Evolutionary conservation across 2,888 invertebrate species (phyloP).

Genomic region (Onthophagus sagittarius): DNA sequence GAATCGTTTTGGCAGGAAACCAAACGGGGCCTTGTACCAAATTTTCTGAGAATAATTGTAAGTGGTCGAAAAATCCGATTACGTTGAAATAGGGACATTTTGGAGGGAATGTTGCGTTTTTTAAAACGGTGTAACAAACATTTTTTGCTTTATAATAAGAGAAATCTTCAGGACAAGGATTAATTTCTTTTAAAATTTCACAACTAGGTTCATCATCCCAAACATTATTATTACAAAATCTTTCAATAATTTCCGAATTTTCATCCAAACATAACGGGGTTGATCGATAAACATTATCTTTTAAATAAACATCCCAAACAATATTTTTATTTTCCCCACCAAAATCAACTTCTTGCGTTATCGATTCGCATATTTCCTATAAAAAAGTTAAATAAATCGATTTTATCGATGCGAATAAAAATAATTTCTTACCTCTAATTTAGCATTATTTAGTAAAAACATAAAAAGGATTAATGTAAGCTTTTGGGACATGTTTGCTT

Average conservation of each 20-base stretch:
- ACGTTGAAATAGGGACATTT: slow-evolving; percentile 18
- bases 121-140: slow-evolving; percentile 16
- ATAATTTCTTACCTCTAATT: neutral
- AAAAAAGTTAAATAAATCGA: slow-evolving; percentile 12
- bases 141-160: slow-evolving; percentile 7
- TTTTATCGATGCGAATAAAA: neutral
- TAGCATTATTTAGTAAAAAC: neutral
- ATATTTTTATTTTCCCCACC: neutral
- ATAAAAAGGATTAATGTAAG: neutral
- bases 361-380: slow-evolving; percentile 14
- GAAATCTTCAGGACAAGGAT: slow-evolving; percentile 20
- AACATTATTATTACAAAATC: slow-evolving; percentile 12
- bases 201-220: slow-evolving; percentile 18
- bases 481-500: neutral
- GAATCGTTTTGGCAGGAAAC: slow-evolving; percentile 18
- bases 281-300: slow-evolving; percentile 12
- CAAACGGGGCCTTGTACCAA: slow-evolving; percentile 18
- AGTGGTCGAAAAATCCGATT: slow-evolving; percentile 17
- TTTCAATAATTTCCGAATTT: slow-evolving; percentile 16
- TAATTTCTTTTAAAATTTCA: neutral
- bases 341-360: slow-evolving; percentile 12
- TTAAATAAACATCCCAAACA: slow-evolving; percentile 19
- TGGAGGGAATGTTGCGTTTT: slow-evolving; percentile 20
- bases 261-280: slow-evolving; percentile 19
- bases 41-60: slow-evolving; percentile 6